Evolutionary conservation across 35 echinoderm and acorn worm species (phyloP).

Genomic region (Amphiura filiformis): DNA sequence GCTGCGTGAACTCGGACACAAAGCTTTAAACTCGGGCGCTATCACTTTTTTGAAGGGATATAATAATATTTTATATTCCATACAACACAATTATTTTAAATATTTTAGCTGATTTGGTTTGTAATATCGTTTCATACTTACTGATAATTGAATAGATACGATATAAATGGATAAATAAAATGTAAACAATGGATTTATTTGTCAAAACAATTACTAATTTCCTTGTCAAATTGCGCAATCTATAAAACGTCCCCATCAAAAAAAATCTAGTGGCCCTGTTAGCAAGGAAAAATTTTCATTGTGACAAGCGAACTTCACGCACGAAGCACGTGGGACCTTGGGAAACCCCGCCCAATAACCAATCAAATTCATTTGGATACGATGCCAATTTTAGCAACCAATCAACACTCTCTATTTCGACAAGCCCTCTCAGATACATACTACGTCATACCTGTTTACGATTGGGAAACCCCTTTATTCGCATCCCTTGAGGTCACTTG

Average conservation of each 20-base stretch:
- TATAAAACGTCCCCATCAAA: not conserved
- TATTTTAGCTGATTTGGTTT: too few species aligned
- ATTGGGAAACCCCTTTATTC: not conserved
- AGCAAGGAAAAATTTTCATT: not conserved
- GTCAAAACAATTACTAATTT: not conserved
- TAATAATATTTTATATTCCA: too few species aligned
- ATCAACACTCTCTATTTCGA: not conserved
- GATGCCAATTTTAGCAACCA: not conserved
- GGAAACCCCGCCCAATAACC: not conserved
- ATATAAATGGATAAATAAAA: not conserved
- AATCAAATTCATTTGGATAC: not conserved
- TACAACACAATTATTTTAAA: too few species aligned
- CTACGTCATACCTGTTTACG: constrained; percentile 1
- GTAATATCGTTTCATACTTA: too few species aligned
- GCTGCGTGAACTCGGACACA: not conserved
- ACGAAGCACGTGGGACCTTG: not conserved
- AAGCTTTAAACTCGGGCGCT: not conserved
- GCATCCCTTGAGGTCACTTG: not conserved
- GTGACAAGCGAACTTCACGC: not conserved
- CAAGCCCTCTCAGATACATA: not conserved
- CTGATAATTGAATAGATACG: too few species aligned
- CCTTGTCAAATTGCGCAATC: not conserved
- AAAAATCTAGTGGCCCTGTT: not conserved
- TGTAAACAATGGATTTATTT: not conserved
- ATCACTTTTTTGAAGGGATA: not conserved